Evolutionary conservation across 1,140 invertebrate genomes (phyloP), one percentile per base, ranked within the genome.

Genomic region (Anoplolepis gracilipes): DNA sequence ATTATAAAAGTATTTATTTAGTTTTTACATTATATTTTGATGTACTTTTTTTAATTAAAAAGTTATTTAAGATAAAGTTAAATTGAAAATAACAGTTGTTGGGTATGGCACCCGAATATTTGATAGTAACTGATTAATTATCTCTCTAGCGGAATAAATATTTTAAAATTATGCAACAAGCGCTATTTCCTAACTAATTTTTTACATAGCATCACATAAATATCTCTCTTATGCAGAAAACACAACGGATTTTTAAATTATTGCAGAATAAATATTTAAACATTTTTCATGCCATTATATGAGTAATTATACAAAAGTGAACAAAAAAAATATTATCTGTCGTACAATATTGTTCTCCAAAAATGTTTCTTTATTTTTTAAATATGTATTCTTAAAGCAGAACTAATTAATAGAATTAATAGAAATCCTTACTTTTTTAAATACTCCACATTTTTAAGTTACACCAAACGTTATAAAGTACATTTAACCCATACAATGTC

Each of bases 61-160:
- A 46, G n/a, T n/a, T n/a, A 5, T 46, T 61, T 36, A 86, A 36
- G 3, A 36, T 73, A n/a, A 39, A 61, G 0, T 84, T 78, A 77
- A 69, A 25, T 61, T 25, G 30, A 36, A 77, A 77, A 16, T 88
- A 62, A 86, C 42, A 75, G 75, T 88, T 84, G 72, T 64, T 93
- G 91, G 88, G 91, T 93, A 94, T 94, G 94, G 94, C 93, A 94
- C 90, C 92, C 92, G 87, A 90, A 90, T 85, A 77, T 30, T 75
- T 85, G 89, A 19, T 67, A 84, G 64, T 81, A 85, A 78, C 59
- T 75, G 73, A 76, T 69, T 65, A 42, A 10, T 76, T 85, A 70
- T 62, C 4, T 49, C 4, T 49, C 22, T 73, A 69, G n/a, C 49
- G 49, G 59, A 85, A 53, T 28, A 59, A 53, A 1, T 39, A 28